Conservation (phyloP, 2,888 invertebrate genomes). For the Coecobrya sp. region DNA sequence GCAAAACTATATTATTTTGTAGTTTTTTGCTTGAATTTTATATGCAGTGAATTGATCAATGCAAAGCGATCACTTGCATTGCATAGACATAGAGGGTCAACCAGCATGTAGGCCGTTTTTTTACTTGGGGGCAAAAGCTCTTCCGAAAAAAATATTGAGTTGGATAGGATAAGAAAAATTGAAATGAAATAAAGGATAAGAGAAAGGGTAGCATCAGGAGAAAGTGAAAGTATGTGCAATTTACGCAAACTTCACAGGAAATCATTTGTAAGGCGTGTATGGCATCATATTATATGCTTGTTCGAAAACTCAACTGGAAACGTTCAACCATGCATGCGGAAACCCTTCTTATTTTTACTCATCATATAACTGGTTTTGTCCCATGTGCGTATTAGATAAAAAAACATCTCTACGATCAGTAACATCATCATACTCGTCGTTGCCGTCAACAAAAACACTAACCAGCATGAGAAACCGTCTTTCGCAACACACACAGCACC, state of each 20-base stretch:
- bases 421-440: neutral
- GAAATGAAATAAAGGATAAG: slow-evolving; percentile 62
- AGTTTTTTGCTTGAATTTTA: neutral
- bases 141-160: slow-evolving; percentile 14
- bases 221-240: neutral
- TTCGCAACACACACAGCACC: slow-evolving; percentile 3
- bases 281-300: neutral
- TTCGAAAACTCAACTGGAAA: neutral
- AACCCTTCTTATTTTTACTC: neutral
- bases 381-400: slow-evolving; percentile 21
- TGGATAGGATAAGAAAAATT: slow-evolving; percentile 52
- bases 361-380: slow-evolving; percentile 3
- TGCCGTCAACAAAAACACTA: slow-evolving; percentile 10
- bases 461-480: neutral
- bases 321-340: neutral
- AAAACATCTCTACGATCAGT: slow-evolving; percentile 19
- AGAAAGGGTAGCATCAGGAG: slow-evolving; percentile 40
- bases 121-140: slow-evolving; percentile 15
- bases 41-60: too few relatives aligned
- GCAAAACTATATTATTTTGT: neutral
- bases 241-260: neutral
- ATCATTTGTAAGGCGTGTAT: neutral
- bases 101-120: neutral
- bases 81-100: neutral
- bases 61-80: neutral